Evolutionary conservation across 2,888 invertebrate genomes (phyloP).

Genomic region (Alcis repandata): DNA sequence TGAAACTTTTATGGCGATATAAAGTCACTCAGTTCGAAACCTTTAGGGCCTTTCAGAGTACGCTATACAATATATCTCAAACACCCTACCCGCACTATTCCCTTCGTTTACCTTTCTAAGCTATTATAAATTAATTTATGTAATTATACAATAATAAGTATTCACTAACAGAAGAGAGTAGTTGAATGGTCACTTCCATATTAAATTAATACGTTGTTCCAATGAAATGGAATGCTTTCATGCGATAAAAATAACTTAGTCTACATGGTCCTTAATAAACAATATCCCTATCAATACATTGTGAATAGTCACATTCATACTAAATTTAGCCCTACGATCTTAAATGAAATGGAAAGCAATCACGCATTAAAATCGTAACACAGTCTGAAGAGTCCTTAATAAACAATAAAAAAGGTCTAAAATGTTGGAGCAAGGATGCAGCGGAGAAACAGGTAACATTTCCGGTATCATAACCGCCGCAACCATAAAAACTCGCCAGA

Average conservation of each 20-base stretch:
- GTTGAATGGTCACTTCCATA: not conserved
- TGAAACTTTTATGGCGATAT: slow-evolving; percentile 34
- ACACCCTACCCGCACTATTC: too few species aligned
- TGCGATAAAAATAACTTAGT: not conserved
- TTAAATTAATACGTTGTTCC: not conserved
- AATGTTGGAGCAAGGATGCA: slow-evolving; percentile 66
- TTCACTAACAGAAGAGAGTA: not conserved
- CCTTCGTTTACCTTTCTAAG: too few species aligned
- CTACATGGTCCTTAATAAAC: slow-evolving; percentile 39
- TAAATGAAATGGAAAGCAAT: not conserved
- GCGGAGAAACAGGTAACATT: slow-evolving; percentile 73
- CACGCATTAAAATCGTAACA: not conserved
- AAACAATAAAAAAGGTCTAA: slow-evolving; percentile 56
- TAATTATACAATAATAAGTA: not conserved
- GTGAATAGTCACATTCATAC: not conserved
- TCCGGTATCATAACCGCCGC: slow-evolving; percentile 67
- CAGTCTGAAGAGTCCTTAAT: slow-evolving; percentile 31
- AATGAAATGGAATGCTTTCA: not conserved
- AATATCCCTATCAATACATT: too few species aligned
- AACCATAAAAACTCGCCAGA: slow-evolving; percentile 60
- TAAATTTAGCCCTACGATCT: not conserved
- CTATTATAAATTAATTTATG: too few species aligned
- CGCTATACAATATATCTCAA: not conserved
- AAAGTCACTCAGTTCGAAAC: slow-evolving; percentile 36
- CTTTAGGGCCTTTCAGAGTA: slow-evolving; percentile 6